These are phyloP conservation scores for Apamea anceps DNA, from an alignment of 2,888 invertebrate genomes.

Conservation along the genomic window DNA sequence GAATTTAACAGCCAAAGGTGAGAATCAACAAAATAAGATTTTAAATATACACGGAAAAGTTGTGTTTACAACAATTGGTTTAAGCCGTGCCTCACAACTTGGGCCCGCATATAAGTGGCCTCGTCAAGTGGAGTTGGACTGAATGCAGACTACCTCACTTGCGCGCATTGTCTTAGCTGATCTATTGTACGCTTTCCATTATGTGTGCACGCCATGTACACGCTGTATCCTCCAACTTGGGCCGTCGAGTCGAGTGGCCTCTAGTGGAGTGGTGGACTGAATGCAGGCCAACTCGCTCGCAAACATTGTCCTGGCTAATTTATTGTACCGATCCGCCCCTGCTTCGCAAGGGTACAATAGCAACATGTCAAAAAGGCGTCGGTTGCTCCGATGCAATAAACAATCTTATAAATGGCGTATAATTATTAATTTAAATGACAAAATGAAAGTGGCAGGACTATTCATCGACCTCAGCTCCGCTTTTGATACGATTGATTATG, in stretches of 20 bases:
- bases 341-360: background rate
- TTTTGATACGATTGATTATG: no score
- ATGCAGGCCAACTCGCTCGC: conserved; percentile 53
- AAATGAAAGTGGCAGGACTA: no score
- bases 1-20: background rate
- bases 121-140: conserved; percentile 27
- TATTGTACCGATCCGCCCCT: conserved; percentile 12
- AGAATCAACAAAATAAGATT: background rate
- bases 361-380: background rate
- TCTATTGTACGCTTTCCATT: conserved; percentile 37
- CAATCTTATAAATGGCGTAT: no score
- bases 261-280: conserved; percentile 51
- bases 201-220: conserved; percentile 24
- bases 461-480: no score
- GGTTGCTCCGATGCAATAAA: no score
- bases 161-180: conserved; percentile 30
- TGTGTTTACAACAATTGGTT: background rate
- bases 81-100: background rate
- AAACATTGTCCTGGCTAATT: conserved; percentile 48
- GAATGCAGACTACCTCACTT: conserved; percentile 45
- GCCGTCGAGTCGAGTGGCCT: conserved; percentile 47
- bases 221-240: conserved; percentile 32
- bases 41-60: background rate
- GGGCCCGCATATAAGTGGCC: conserved; percentile 8
- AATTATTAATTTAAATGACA: no score